Evolutionary conservation across 2,888 invertebrate genomes (phyloP).

Genomic region (Auanema freiburgensis): DNA sequence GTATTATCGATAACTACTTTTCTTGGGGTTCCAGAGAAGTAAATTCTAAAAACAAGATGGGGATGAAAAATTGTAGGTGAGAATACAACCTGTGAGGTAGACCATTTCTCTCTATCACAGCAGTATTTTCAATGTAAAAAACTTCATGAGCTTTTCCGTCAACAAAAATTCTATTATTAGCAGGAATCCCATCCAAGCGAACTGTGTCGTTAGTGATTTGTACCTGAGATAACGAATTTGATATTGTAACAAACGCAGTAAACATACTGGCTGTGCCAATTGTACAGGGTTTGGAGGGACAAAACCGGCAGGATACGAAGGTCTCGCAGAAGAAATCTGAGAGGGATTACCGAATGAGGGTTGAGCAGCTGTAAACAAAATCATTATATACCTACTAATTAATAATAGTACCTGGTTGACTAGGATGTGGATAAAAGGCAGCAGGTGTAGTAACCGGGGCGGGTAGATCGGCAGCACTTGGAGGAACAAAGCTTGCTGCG

Average conservation of each 20-base stretch:
- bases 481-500: constrained; percentile 21
- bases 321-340: background rate
- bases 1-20: constrained; percentile 61
- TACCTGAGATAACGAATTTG: background rate
- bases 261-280: background rate
- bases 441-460: constrained; percentile 12
- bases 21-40: constrained; percentile 57
- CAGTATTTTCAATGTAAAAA: constrained; percentile 53
- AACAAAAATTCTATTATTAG: constrained; percentile 64
- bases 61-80: background rate
- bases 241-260: background rate
- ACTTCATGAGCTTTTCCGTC: constrained; percentile 64
- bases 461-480: constrained; percentile 9
- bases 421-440: background rate
- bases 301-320: background rate
- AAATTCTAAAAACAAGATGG: constrained; percentile 32
- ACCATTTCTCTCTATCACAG: constrained; percentile 63
- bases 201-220: constrained; percentile 44
- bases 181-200: constrained; percentile 54
- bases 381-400: too few species aligned
- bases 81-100: constrained; percentile 51
- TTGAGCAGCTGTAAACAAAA: background rate
- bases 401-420: too few species aligned
- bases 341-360: background rate
- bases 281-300: background rate